These are phyloP conservation scores for Copsychus sechellarum DNA, from an alignment of 2,113 vertebrate species.

Conservation along the genomic window DNA sequence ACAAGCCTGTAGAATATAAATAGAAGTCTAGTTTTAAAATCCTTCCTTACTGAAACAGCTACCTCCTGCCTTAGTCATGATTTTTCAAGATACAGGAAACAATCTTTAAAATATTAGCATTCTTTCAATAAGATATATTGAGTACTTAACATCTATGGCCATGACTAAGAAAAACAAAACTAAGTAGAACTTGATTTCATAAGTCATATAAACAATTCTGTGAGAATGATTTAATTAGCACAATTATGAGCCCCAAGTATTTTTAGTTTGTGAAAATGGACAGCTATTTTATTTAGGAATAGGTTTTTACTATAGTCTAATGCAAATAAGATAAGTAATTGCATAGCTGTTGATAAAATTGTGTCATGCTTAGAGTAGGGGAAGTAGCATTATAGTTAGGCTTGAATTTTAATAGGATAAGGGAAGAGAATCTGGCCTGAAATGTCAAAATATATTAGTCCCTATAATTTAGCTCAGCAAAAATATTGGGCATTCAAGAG, in stretches of 20 bases:
- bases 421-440: background rate
- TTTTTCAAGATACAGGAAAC: background rate
- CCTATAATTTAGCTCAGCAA: background rate
- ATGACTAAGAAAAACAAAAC: background rate
- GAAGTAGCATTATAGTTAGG: background rate
- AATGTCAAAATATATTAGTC: background rate
- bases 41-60: background rate
- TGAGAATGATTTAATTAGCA: background rate
- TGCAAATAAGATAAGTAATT: background rate
- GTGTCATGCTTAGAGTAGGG: background rate
- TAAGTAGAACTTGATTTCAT: background rate
- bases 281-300: background rate
- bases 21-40: background rate
- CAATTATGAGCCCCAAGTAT: background rate
- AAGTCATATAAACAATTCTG: background rate
- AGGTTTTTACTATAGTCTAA: background rate
- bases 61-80: background rate
- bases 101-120: background rate
- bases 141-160: background rate
- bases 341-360: background rate
- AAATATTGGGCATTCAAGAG: background rate
- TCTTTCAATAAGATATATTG: background rate
- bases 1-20: constrained; percentile 23
- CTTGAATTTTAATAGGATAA: background rate
- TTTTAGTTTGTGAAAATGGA: background rate